These are phyloP conservation scores for Threskiornis aethiopicus DNA, from an alignment of 2,797 vertebrate species.

Conservation along the genomic window DNA sequence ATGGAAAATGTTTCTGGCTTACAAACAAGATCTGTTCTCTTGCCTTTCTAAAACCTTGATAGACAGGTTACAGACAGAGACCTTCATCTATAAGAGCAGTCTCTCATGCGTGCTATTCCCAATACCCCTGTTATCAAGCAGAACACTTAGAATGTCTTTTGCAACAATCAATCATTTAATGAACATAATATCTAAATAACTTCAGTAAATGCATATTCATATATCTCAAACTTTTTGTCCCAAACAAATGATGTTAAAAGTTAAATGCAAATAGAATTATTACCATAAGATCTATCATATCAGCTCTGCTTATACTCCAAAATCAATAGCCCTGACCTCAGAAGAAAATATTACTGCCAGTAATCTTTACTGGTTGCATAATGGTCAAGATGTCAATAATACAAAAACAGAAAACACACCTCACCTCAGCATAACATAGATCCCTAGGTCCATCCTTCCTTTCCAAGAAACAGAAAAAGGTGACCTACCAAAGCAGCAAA, in stretches of 20 bases:
- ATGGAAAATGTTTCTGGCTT: not conserved
- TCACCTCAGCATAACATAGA: not conserved
- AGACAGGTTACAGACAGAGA: not conserved
- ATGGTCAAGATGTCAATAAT: slow-evolving; percentile 19
- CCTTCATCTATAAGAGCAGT: not conserved
- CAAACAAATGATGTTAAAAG: not conserved
- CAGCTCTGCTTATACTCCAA: not conserved
- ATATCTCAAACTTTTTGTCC: not conserved
- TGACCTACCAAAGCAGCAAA: not conserved
- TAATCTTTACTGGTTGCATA: slow-evolving; percentile 31
- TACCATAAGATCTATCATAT: not conserved
- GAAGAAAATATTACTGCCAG: not conserved
- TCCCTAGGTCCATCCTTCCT: not conserved
- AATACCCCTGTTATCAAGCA: not conserved
- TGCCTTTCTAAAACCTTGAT: not conserved
- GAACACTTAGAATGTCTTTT: not conserved
- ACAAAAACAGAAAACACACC: not conserved
- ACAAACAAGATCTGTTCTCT: not conserved
- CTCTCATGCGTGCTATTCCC: not conserved
- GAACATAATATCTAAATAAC: not conserved
- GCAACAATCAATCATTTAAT: not conserved
- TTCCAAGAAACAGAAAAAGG: slow-evolving; percentile 11
- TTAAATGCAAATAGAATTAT: not conserved
- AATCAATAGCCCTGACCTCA: slow-evolving; percentile 24
- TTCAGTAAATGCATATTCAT: not conserved